Conservation (phyloP, 2,113 vertebrate genomes). For the Poeciliopsis turrubarensis region DNA sequence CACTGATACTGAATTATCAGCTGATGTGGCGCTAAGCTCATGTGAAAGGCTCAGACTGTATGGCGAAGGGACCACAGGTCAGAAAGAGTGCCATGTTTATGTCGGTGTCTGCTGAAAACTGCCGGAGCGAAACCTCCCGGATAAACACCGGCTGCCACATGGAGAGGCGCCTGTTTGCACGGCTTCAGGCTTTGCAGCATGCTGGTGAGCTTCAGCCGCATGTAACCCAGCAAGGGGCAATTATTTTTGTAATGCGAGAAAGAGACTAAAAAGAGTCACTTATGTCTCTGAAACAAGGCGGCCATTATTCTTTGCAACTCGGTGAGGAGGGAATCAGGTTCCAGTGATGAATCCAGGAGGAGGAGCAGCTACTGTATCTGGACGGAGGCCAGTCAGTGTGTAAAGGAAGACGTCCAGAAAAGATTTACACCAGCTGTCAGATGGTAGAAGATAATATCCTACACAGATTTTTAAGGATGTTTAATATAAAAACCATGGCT, state of each 20-base stretch:
- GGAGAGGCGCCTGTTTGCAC: slow-evolving; percentile 33
- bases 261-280: slow-evolving; percentile 12
- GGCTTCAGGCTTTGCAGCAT: neutral
- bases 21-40: slow-evolving; percentile 28
- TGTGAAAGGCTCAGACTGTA: slow-evolving; percentile 41
- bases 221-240: slow-evolving; percentile 12
- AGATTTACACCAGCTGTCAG: slow-evolving; percentile 7
- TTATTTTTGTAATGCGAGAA: slow-evolving; percentile 36
- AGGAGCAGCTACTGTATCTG: slow-evolving; percentile 6
- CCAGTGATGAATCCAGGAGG: slow-evolving; percentile 15
- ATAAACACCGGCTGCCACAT: slow-evolving; percentile 38
- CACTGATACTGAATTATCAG: slow-evolving; percentile 37
- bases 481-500: slow-evolving; percentile 5
- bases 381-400: neutral
- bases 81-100: slow-evolving; percentile 51
- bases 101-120: slow-evolving; percentile 54
- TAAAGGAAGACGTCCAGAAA: slow-evolving; percentile 4
- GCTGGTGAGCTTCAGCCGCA: neutral
- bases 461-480: slow-evolving; percentile 9
- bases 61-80: slow-evolving; percentile 43
- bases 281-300: slow-evolving; percentile 36
- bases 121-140: slow-evolving; percentile 31
- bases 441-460: slow-evolving; percentile 9
- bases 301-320: slow-evolving; percentile 39
- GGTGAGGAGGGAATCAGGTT: slow-evolving; percentile 1